Base-by-base conservation (phyloP, 1,140 invertebrate genomes). In the Dryas iulia region DNA sequence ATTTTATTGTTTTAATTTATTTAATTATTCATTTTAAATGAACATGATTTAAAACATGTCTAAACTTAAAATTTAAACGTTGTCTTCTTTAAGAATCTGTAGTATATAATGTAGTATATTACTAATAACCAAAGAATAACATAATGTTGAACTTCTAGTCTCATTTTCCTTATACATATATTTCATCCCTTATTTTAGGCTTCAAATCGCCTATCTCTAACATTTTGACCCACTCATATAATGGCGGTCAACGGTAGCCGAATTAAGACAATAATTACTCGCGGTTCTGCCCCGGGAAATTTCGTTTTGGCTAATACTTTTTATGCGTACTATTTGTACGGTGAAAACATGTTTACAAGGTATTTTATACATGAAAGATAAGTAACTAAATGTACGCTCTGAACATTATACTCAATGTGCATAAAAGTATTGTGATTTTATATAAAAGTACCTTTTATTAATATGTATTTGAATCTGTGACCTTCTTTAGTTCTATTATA, bases 221-320 rank as follows among this genome's bases (percentile, higher is more conserved):
- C 70, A 18, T 18, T 31, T 69, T 69, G 52, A 0, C n/a, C 60
- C 72, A 66, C 26, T 14, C 24, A 33, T 60, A 61, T 80, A 83
- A 81, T 77, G 73, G 83, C 81, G 87, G 85, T 87, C 82, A 87
- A 79, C 66, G 71, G 71, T 78, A 73, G 75, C 74, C 81, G 83
- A 89, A 89, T 89, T 86, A 89, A 89, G 87, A 89, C 87, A 84
- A 89, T 87, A 87, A 89, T 87, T 83, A 83, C 77, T 75, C 80
- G 82, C 76, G 85, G 85, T 81, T 76, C 83, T 76, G 78, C 74
- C 76, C 79, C 66, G 77, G 74, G 69, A 72, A 74, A 77, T 81
- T 87, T 82, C 82, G 84, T 86, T 84, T 86, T 81, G 79, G 66
- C 75, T 86, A 86, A 85, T 86, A 86, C 84, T 89, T 89, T 87